Evolutionary conservation across 1,140 invertebrate genomes (phyloP).

Genomic region (Eufriesea mexicana): DNA sequence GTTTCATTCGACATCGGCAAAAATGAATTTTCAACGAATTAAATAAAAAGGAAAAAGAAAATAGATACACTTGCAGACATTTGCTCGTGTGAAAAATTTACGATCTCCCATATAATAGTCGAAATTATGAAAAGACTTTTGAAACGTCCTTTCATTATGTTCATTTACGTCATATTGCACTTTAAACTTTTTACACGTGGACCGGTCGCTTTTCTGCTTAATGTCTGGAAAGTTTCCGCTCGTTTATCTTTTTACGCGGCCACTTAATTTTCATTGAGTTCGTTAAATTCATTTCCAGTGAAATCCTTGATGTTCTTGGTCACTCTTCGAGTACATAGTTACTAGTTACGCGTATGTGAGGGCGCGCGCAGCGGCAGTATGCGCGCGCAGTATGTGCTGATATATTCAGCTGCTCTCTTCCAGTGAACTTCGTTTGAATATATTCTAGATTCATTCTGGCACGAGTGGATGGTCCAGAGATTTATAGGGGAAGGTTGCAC

Average conservation of each 20-base stretch:
- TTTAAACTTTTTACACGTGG: not conserved
- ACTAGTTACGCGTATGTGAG: not conserved
- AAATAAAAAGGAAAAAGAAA: no score
- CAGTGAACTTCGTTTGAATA: conserved; percentile 55
- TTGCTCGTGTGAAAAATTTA: not conserved
- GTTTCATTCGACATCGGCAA: no score
- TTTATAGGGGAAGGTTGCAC: conserved; percentile 58
- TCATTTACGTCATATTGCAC: not conserved
- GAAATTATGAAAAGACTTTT: not conserved
- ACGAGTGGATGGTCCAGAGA: conserved; percentile 50
- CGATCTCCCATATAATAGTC: no score
- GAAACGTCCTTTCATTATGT: not conserved
- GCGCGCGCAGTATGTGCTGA: not conserved
- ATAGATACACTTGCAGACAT: no score
- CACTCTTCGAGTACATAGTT: not conserved
- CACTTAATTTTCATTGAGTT: conserved; percentile 63
- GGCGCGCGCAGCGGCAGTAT: not conserved
- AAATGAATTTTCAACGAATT: no score
- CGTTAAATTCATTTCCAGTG: conserved; percentile 60
- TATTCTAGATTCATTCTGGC: conserved; percentile 42
- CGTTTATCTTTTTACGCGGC: conserved; percentile 42
- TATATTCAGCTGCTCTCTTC: conserved; percentile 30
- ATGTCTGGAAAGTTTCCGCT: conserved; percentile 2
- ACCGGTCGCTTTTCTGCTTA: not conserved
- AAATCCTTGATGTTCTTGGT: conserved; percentile 42